Evolutionary conservation across 1,140 invertebrate species (phyloP).

Genomic region (Babylonia areolata): DNA sequence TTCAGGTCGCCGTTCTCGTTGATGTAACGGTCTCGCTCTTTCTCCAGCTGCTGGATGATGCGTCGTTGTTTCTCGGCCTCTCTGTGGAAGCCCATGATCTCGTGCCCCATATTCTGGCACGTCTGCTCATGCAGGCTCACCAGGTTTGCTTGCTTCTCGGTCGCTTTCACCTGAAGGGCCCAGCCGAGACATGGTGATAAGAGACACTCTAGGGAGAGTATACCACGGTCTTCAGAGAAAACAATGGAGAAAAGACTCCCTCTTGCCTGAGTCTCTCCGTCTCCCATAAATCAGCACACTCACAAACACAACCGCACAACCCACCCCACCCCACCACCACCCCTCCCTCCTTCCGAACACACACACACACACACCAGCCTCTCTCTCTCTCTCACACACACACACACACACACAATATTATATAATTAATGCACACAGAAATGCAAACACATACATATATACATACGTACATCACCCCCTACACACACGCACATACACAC

Average conservation of each 20-base stretch:
- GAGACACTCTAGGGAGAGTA: too few relatives aligned
- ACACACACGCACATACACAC: background rate
- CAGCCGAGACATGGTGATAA: too few relatives aligned
- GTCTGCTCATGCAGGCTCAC: conserved; percentile 29
- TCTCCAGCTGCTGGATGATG: conserved; percentile 32
- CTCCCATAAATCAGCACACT: too few relatives aligned
- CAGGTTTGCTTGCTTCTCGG: conserved; percentile 22
- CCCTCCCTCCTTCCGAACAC: too few relatives aligned
- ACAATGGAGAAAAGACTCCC: too few relatives aligned
- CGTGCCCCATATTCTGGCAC: conserved; percentile 1
- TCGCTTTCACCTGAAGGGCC: background rate
- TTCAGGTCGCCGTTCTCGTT: conserved; percentile 1
- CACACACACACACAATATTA: background rate
- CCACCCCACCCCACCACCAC: too few relatives aligned
- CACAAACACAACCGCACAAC: too few relatives aligned
- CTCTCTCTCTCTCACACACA: too few relatives aligned
- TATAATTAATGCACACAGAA: too few relatives aligned
- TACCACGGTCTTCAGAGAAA: too few relatives aligned
- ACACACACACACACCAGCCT: background rate
- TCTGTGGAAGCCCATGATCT: conserved; percentile 25
- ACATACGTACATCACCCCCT: background rate
- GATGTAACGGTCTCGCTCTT: conserved; percentile 31
- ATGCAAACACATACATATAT: background rate
- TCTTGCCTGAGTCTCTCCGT: background rate
- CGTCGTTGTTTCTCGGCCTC: conserved; percentile 34